phyloP scores from a whole-genome alignment of 2,888 invertebrate species.

The Schizaphis graminum region DNA sequence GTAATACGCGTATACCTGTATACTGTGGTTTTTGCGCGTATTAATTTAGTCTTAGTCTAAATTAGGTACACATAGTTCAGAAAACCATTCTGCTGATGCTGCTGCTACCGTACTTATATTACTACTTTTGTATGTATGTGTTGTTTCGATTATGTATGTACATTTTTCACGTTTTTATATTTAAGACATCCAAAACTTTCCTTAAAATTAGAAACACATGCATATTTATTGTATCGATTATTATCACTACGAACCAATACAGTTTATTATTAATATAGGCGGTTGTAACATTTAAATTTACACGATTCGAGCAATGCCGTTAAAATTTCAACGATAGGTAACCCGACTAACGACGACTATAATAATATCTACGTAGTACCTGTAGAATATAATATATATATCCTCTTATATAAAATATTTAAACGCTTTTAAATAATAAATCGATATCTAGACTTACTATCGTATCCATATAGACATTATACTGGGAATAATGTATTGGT shows the following conservation, averaged over 20 bases:
- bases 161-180: background rate
- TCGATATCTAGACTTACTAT: background rate
- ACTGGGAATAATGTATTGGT: background rate
- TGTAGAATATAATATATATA: background rate
- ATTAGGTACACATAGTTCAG: background rate
- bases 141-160: background rate
- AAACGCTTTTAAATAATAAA: background rate
- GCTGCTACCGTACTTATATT: background rate
- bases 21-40: background rate
- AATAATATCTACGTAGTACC: background rate
- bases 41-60: background rate
- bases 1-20: background rate
- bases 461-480: background rate
- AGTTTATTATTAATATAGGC: background rate
- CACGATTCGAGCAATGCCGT: background rate
- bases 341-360: background rate
- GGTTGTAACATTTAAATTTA: background rate
- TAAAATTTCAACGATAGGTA: background rate
- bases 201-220: background rate
- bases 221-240: background rate
- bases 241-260: background rate
- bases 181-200: background rate
- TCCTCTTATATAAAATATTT: background rate
- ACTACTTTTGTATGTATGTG: background rate
- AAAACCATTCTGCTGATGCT: background rate